Base-by-base conservation (phyloP, 2,113 vertebrate species). In the Limanda limanda region DNA sequence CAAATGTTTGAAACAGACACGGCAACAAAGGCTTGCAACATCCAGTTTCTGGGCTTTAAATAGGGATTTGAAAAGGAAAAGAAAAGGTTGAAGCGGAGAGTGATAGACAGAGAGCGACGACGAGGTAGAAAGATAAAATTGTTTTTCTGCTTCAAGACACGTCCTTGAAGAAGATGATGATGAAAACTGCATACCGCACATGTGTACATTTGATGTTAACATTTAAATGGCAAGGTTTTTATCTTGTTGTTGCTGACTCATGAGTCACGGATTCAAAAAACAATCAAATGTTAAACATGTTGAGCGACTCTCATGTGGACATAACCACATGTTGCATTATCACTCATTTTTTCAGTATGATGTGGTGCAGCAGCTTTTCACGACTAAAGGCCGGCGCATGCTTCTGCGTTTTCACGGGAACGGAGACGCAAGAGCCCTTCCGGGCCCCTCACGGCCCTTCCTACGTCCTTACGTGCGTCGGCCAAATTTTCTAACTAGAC, bases 1-100 rank as follows among this genome's bases (percentile, higher is more conserved):
- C 85, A 91, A 91, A 93, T 90, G 60, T 81, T 87, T 87, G 78
- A 88, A 83, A 87, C 76, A 64, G 85, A 82, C 89, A 63, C 67
- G 77, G 76, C 86, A 84, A 91, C 84, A 91, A 92, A 88, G 81
- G 86, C 77, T 85, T 86, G 76, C 74, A 76, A 81, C 79, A 91
- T 92, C 74, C 84, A 63, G 59, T 82, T 75, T 81, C 86, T 75
- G 65, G 71, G 82, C 59, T 68, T 91, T 70, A 87, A 90, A 91
- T 69, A 74, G 67, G 81, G 74, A 82, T 80, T 74, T 71, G 75
- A 83, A 45, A 45, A 74, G 27, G 1, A n/a, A 40, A 42, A 37
- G 48, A 70, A 58, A 51, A n/a, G 12, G 13, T 17, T 47, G 45
- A 51, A 9, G 17, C 37, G 61, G 8, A 58, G 55, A 66, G 24